Evolutionary conservation across 1,140 invertebrate species (phyloP).

Genomic region (Drosophila truncata): DNA sequence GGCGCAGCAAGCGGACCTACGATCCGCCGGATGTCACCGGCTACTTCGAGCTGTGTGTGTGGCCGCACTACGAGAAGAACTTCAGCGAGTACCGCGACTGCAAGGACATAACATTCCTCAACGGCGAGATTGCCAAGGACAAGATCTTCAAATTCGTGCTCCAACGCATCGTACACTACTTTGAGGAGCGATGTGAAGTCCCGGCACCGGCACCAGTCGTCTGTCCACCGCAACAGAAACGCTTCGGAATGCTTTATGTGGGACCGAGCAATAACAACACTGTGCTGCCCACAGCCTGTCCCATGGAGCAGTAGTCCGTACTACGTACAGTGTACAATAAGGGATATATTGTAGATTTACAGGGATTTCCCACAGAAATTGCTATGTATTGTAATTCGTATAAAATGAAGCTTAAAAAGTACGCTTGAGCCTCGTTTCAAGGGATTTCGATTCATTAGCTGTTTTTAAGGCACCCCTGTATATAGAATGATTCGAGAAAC

Average conservation of each 20-base stretch:
- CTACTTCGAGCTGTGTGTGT: slow-evolving; percentile 92
- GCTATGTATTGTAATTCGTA: background rate
- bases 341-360: slow-evolving; percentile 4
- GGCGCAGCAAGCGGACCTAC: slow-evolving; percentile 88
- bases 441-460: background rate
- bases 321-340: slow-evolving; percentile 5
- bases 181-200: slow-evolving; percentile 77
- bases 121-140: slow-evolving; percentile 78
- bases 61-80: slow-evolving; percentile 89
- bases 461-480: background rate
- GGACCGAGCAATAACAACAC: slow-evolving; percentile 57
- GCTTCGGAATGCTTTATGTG: slow-evolving; percentile 72
- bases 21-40: slow-evolving; percentile 92
- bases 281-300: slow-evolving; percentile 61
- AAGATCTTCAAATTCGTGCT: slow-evolving; percentile 82
- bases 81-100: slow-evolving; percentile 77
- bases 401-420: background rate
- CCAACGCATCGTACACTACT: slow-evolving; percentile 77
- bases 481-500: background rate
- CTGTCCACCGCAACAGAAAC: slow-evolving; percentile 78
- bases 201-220: slow-evolving; percentile 45
- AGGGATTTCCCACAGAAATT: background rate
- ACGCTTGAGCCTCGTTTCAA: background rate
- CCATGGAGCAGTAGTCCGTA: slow-evolving; percentile 74
- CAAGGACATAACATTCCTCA: slow-evolving; percentile 81